These are phyloP conservation scores for Periplaneta americana DNA, from an alignment of 1,140 invertebrate species.

Conservation along the genomic window DNA sequence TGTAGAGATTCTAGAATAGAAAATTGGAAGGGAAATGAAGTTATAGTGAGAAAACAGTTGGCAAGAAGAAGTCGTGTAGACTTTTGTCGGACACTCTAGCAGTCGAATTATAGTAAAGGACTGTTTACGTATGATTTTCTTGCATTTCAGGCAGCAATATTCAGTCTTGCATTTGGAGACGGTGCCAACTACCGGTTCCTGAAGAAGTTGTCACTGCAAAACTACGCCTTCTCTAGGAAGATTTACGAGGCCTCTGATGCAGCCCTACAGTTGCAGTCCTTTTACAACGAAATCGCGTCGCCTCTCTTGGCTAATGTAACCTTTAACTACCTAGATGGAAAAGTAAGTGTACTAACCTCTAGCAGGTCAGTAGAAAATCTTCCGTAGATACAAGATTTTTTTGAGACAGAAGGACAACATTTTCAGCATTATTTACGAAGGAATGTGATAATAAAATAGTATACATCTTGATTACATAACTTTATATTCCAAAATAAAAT, in stretches of 20 bases:
- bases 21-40: neutral
- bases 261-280: conserved; percentile 59
- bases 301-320: conserved; percentile 59
- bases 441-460: too few species aligned
- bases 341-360: too few species aligned
- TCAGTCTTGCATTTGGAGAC: conserved; percentile 64
- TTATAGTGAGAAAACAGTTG: neutral
- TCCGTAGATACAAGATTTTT: too few species aligned
- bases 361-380: too few species aligned
- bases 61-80: neutral
- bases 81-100: too few species aligned
- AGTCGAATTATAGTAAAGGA: too few species aligned
- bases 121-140: too few species aligned
- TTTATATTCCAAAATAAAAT: too few species aligned
- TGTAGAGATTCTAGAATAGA: too few species aligned
- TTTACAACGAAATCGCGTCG: conserved; percentile 66
- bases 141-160: conserved; percentile 46
- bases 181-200: conserved; percentile 62
- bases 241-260: conserved; percentile 71
- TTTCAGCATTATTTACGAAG: too few species aligned
- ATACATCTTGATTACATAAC: too few species aligned
- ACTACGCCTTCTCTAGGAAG: conserved; percentile 60
- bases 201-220: conserved; percentile 55
- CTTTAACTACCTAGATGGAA: conserved; percentile 53
- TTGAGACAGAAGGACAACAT: too few species aligned